Conservation (phyloP, 2,113 vertebrate species). For the cattle (Bos taurus) region ARS-UCD2.0 NC_037333.1:88650001-88650500, state of each 20-base stretch:
- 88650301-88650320: background rate
- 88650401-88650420: background rate
- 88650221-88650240: background rate
- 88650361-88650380: background rate
- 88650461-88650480: background rate
- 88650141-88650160: background rate
- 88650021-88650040: background rate
- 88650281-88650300: background rate
- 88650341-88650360: background rate
- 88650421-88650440: background rate
- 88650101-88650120: background rate
- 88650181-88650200: background rate
- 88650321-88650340: background rate
- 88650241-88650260: background rate
- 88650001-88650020: background rate
- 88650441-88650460: background rate
- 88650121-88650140: background rate
- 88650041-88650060: background rate
- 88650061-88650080: background rate
- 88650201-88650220: background rate
- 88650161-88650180: background rate
- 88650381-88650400: background rate
- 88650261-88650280: background rate
- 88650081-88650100: background rate
- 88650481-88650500: background rate